Percentiles rank a stretch among this genome's conserved stretches.
Evolutionary conservation across 2,888 invertebrate species (phyloP).

Genomic region (Rhamphomyia laevipes): DNA sequence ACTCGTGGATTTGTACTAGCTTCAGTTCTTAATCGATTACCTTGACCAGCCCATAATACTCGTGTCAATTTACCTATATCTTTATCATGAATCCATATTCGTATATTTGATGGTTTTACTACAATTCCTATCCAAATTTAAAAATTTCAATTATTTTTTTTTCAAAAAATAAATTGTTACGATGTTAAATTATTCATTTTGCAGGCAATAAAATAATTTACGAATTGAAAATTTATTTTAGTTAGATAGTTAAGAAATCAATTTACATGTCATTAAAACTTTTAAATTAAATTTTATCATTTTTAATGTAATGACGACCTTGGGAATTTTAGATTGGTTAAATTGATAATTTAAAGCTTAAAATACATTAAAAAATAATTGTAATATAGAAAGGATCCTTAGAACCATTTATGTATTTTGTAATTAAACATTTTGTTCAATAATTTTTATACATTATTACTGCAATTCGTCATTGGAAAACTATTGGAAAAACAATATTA

Average conservation of each 20-base stretch:
- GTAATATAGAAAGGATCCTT: too few species aligned
- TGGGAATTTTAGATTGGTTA: too few species aligned
- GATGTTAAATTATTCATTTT: neutral
- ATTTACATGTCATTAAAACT: neutral
- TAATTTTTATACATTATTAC: too few species aligned
- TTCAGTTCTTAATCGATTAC: constrained; percentile 67
- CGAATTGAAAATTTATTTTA: constrained; percentile 7
- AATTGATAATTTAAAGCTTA: too few species aligned
- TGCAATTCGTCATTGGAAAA: too few species aligned
- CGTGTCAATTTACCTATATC: constrained; percentile 76
- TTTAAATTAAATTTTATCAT: too few species aligned
- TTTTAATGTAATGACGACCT: too few species aligned
- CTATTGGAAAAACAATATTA: too few species aligned
- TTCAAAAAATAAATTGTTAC: constrained; percentile 1
- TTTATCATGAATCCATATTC: constrained; percentile 92
- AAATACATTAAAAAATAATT: too few species aligned
- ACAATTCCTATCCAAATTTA: constrained; percentile 49
- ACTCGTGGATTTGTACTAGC: constrained; percentile 75
- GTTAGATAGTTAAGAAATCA: constrained; percentile 9
- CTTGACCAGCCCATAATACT: constrained; percentile 84
- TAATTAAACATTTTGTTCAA: too few species aligned
- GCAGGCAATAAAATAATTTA: neutral
- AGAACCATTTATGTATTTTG: too few species aligned
- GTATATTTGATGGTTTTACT: constrained; percentile 75
- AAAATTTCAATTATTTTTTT: constrained; percentile 1